Conservation (phyloP, 2,113 vertebrate genomes). For the Motacilla alba region DNA sequence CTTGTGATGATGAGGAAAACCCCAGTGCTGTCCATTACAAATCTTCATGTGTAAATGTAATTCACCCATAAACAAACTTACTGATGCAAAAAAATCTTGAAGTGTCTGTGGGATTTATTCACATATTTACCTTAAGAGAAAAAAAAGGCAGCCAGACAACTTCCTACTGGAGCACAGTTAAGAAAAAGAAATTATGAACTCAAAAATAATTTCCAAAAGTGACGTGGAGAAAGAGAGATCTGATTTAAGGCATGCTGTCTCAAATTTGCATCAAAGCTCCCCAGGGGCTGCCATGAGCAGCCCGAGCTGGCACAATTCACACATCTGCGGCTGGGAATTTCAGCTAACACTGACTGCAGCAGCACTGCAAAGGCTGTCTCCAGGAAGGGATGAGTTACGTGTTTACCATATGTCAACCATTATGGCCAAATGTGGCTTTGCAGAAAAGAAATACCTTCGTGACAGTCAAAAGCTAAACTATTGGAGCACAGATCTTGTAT, state of each 20-base stretch:
- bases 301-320: neutral
- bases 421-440: neutral
- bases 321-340: neutral
- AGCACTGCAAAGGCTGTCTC: neutral
- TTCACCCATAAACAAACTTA: neutral
- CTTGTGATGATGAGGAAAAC: neutral
- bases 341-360: neutral
- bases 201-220: neutral
- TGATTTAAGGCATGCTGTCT: neutral
- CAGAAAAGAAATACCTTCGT: neutral
- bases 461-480: neutral
- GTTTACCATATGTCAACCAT: neutral
- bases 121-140: neutral
- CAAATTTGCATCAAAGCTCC: neutral
- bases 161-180: neutral
- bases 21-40: neutral
- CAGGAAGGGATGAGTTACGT: neutral
- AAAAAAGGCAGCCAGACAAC: neutral
- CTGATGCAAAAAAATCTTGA: neutral
- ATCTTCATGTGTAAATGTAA: neutral
- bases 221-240: neutral
- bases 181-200: neutral
- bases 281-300: neutral
- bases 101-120: neutral
- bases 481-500: neutral